A percentile compares a stretch with the other conserved stretches of the same genome.
These are phyloP conservation scores for Sebastes fasciatus DNA, from an alignment of 2,113 vertebrate species.

Conservation along the genomic window DNA sequence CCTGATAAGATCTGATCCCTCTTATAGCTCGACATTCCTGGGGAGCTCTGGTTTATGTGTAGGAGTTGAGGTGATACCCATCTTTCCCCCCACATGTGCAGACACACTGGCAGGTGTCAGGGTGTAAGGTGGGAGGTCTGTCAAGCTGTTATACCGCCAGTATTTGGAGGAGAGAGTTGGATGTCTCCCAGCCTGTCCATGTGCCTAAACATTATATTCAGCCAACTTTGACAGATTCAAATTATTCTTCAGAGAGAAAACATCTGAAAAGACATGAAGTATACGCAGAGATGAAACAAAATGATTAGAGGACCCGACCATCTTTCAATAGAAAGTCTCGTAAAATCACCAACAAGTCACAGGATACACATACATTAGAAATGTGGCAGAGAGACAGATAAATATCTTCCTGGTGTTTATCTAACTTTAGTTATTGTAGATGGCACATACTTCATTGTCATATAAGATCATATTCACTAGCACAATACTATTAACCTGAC, in stretches of 20 bases:
- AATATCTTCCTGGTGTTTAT: background rate
- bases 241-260: slow-evolving; percentile 2
- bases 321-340: background rate
- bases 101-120: slow-evolving; percentile 61
- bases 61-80: slow-evolving; percentile 32
- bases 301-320: background rate
- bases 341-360: background rate
- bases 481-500: background rate
- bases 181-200: background rate
- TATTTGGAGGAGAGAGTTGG: slow-evolving; percentile 17
- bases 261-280: background rate
- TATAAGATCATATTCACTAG: background rate
- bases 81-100: background rate
- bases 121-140: slow-evolving; percentile 50
- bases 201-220: slow-evolving; percentile 4
- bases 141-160: slow-evolving; percentile 23
- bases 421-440: background rate
- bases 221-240: background rate
- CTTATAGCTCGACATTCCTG: slow-evolving; percentile 50
- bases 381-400: background rate
- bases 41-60: slow-evolving; percentile 48
- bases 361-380: background rate
- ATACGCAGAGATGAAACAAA: background rate
- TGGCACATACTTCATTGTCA: background rate
- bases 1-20: slow-evolving; percentile 45